Base-by-base conservation (phyloP, 2,113 vertebrate genomes). In the Hoplias malabaricus region DNA sequence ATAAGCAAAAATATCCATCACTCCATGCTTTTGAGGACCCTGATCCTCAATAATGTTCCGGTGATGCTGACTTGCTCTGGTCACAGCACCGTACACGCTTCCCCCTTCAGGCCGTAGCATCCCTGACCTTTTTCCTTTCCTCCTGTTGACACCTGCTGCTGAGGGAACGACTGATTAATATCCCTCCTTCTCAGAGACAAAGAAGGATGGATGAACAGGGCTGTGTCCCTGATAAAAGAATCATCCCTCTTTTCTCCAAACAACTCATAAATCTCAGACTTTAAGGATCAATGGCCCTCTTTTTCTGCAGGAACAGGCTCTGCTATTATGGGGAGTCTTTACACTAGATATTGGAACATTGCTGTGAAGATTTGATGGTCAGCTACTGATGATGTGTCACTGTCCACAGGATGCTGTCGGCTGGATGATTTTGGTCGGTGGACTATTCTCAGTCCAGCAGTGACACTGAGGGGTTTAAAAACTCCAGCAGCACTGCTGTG, bases 261-360 rank as follows among this genome's bases (percentile, higher is more conserved):
- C 59, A n/a, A 34, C 29, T 63, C 59, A 36, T 63, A 63, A 63
- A 63, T 63, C 59, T 33, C 19, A n/a, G 31, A n/a, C 14, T 36
- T 63, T 36, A 36, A 36, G 33, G 33, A 9, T 36, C 31, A 36
- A 34, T 10, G 14, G 4, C 48, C 21, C 48, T n/a, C n/a, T 19
- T 53, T 16, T 43, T 63, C 16, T 9, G 14, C 10, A 31, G 31
- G 29, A 6, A 19, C 21, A 9, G n/a, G n/a, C n/a, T n/a, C n/a
- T n/a, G n/a, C n/a, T n/a, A n/a, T n/a, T n/a, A n/a, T n/a, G n/a
- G n/a, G n/a, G n/a, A n/a, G n/a, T n/a, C n/a, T n/a, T n/a, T n/a
- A n/a, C n/a, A n/a, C n/a, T n/a, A n/a, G n/a, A n/a, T n/a, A n/a
- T n/a, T n/a, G n/a, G n/a, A n/a, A n/a, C n/a, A n/a, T n/a, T n/a